Base-by-base conservation (phyloP, 2,888 invertebrate genomes). In the Hypomecis punctinalis region DNA sequence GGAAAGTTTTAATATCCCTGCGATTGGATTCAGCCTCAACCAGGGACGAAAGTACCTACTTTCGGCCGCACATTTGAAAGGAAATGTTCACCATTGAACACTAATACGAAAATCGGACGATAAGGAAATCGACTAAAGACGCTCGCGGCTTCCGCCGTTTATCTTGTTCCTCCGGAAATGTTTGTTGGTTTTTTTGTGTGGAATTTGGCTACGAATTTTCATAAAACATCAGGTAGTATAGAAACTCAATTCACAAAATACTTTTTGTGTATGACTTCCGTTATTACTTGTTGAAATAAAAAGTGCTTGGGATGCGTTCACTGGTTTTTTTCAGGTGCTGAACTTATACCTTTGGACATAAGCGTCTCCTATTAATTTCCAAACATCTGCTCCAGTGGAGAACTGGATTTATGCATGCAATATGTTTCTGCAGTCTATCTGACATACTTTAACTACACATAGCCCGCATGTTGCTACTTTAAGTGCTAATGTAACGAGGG, bases 1-100 rank as follows among this genome's bases (percentile, higher is more conserved):
- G 84, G 85, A 90, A 92, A 90, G 86, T 93, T 93, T 91, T 92
- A 92, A 93, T 92, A 92, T 91, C 91, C 88, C 86, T 85, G 83
- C 86, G 89, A 91, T 91, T 89, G 88, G 90, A 90, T 90, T 84
- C 86, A 86, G 85, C 88, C 86, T 76, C 85, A 88, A 81, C 79
- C 81, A 75, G 78, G 82, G 83, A 84, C 80, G 83, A 81, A 82
- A 82, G 82, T 81, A 63, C 63, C 64, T 62, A 60, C 67, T 63
- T 63, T 59, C 53, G 33, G 43, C 63, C 60, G 49, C 68, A 65
- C 53, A 68, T 70, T 69, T 61, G 61, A 66, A 67, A 70, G 64
- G 70, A 67, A 70, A 72, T 65, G 65, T 66, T 70, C 69, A 66
- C 64, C 67, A 70, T 86, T 86, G 84, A 88, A 85, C 85, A 80